These are phyloP conservation scores for Epinephelus lanceolatus DNA, from an alignment of 2,113 vertebrate genomes.

Conservation along the genomic window DNA sequence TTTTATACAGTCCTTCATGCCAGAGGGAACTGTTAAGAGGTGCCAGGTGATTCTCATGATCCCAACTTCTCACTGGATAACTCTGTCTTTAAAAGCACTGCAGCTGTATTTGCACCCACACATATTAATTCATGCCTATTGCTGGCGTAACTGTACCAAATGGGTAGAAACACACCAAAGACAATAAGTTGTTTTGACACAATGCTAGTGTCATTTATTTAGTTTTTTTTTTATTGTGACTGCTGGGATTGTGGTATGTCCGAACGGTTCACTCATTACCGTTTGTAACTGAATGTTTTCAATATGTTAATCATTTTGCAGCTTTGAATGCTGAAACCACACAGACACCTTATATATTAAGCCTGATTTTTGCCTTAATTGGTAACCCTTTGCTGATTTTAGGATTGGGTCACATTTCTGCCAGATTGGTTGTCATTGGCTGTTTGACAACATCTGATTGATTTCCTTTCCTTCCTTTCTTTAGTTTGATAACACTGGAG, in stretches of 20 bases:
- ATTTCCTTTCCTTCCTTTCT: no score
- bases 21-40: no score
- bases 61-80: background rate
- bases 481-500: no score
- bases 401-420: background rate
- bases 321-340: background rate
- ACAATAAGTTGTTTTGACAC: background rate
- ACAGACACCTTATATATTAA: background rate
- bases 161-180: background rate
- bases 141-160: background rate
- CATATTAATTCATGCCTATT: background rate
- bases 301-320: background rate
- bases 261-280: background rate
- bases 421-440: background rate
- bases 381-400: background rate
- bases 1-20: background rate
- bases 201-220: background rate
- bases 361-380: background rate
- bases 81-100: background rate
- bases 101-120: background rate
- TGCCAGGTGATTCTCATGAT: background rate
- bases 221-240: background rate
- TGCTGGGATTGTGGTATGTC: background rate
- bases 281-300: background rate
- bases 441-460: background rate